A percentile compares a stretch with the other conserved stretches of the same genome.
Conservation (phyloP, 1,140 invertebrate genomes). For the Thalassaphorura encarpata region DNA sequence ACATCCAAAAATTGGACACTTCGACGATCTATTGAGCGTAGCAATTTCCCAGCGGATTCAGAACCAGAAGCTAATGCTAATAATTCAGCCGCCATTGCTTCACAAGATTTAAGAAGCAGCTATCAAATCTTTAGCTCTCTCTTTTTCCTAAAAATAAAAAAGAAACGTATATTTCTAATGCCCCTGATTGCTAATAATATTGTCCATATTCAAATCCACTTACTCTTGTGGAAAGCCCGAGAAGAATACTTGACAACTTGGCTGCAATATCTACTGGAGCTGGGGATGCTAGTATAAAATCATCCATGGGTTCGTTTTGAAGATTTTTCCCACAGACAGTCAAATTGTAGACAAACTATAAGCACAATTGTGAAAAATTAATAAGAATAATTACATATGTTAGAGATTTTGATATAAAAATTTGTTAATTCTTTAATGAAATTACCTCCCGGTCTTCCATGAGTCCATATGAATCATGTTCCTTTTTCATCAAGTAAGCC, state of each 20-base stretch:
- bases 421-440: not conserved
- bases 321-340: constrained; percentile 97
- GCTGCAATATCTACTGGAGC: constrained; percentile 97
- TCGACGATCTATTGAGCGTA: constrained; percentile 80
- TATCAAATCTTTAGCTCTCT: constrained; percentile 89
- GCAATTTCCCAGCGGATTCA: constrained; percentile 80
- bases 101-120: constrained; percentile 86
- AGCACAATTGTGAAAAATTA: too few relatives aligned
- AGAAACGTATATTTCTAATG: too few relatives aligned
- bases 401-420: not conserved
- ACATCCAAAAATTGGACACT: constrained; percentile 94
- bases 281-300: constrained; percentile 91
- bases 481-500: constrained; percentile 91
- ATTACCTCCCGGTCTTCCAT: constrained; percentile 88
- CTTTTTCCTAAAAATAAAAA: constrained; percentile 74
- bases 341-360: constrained; percentile 93
- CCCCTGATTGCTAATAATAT: too few relatives aligned
- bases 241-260: constrained; percentile 88
- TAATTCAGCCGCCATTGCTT: constrained; percentile 84
- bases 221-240: constrained; percentile 73
- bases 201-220: constrained; percentile 7
- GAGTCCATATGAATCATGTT: constrained; percentile 89
- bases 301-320: constrained; percentile 91
- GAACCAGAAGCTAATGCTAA: constrained; percentile 84
- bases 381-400: too few relatives aligned